Evolutionary conservation across 2,113 vertebrate species (phyloP), one percentile per base, ranked within the genome.

Genomic region (Sander vitreus): DNA sequence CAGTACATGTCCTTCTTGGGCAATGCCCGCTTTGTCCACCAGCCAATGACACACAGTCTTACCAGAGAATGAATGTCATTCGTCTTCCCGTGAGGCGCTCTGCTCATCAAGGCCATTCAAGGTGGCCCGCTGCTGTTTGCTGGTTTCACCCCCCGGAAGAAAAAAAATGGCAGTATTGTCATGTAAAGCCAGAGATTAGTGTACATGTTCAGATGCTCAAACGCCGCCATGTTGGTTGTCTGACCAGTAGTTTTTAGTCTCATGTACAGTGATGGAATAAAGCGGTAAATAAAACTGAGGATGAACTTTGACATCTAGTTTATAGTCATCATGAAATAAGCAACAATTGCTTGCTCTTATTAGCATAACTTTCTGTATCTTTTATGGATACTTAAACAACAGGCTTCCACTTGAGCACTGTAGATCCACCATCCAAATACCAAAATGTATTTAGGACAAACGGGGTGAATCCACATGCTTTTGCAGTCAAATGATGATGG

Each of bases 21-120:
- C 62, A 54, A 7, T 43, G 72, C 51, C 69, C 23, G 73, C 62
- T 63, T 70, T 66, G 76, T 81, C 85, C 83, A 55, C 47, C 27
- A 65, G 78, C 87, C 87, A 88, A 85, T 78, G 71, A 51, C 77
- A 23, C 53, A 0, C 23, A 0, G 53, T 33, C 5, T 75, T 58
- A 51, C 73, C 33, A 71, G 54, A 81, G 78, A 43, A 33, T 75
- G 75, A 82, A 86, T 73, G 81, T 83, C 48, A 58, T 64, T 19
- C 10, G 1, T 64, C 25, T 70, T 82, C 85, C 85, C 14, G 13
- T 58, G 83, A 80, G 85, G 73, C 6, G 27, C 25, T 14, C 6
- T 15, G 27, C 67, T 74, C 25, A 43, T 64, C 71, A 73, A 83
- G 80, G 88, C 79, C 50, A 25, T 39, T 88, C 91, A 91, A 90